A percentile compares a stretch with the other conserved stretches of the same genome.
Evolutionary conservation across 2,888 invertebrate genomes (phyloP).

Genomic region (Ashinkailepas kermadecensis): DNA sequence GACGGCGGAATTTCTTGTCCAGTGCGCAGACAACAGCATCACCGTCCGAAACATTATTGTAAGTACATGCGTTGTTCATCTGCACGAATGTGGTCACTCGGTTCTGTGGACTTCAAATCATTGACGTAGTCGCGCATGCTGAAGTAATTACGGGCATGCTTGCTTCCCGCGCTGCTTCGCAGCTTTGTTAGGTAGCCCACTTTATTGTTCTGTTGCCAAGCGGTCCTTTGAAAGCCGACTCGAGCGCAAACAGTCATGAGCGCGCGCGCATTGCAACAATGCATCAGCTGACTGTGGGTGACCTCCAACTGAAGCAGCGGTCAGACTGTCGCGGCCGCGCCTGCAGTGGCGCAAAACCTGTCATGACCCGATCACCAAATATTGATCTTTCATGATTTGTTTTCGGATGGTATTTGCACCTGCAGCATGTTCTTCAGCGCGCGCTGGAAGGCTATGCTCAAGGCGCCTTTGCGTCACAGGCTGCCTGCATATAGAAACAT

Average conservation of each 20-base stretch:
- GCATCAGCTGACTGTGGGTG: neutral
- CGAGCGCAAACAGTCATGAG: neutral
- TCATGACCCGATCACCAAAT: neutral
- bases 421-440: too few relatives aligned
- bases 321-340: neutral
- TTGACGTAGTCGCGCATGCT: too few relatives aligned
- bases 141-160: too few relatives aligned
- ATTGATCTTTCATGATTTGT: too few relatives aligned
- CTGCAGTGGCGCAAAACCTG: neutral
- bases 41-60: constrained; percentile 30
- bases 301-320: constrained; percentile 2
- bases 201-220: neutral
- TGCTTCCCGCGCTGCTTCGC: too few relatives aligned
- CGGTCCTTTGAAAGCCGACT: neutral
- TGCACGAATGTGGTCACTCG: too few relatives aligned
- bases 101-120: too few relatives aligned
- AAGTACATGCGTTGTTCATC: constrained; percentile 12
- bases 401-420: too few relatives aligned
- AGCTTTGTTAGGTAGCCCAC: too few relatives aligned
- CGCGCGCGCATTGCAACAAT: constrained; percentile 11
- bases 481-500: too few relatives aligned
- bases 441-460: too few relatives aligned
- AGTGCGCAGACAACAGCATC: constrained; percentile 29
- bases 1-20: constrained; percentile 28
- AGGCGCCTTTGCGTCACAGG: too few relatives aligned